These are phyloP conservation scores for Sylvicapra grimmia DNA, from an alignment of 2,113 vertebrate genomes.

Conservation along the genomic window DNA sequence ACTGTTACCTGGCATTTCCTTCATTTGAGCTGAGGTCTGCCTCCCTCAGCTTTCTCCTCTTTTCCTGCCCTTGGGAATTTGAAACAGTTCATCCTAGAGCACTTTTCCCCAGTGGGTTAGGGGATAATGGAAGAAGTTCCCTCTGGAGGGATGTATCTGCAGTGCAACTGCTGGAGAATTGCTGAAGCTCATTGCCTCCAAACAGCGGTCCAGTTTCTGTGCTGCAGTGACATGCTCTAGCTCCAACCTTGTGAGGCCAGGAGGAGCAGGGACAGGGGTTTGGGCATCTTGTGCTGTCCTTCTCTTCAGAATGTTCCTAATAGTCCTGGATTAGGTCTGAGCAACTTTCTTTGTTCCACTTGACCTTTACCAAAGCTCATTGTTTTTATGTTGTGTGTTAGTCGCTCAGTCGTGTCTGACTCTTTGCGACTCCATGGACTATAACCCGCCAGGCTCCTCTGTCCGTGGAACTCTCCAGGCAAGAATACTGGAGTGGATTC, in stretches of 20 bases:
- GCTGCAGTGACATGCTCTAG: too few relatives aligned
- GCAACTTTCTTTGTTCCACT: background rate
- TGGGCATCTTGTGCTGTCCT: background rate
- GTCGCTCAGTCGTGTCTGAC: fast-evolving
- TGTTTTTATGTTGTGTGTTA: background rate
- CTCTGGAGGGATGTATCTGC: background rate
- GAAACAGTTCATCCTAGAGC: background rate
- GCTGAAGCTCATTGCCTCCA: background rate
- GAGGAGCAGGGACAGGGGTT: background rate
- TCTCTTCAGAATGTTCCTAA: background rate
- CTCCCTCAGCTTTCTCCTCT: background rate
- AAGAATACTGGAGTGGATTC: background rate
- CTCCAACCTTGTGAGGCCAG: background rate
- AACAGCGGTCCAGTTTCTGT: background rate
- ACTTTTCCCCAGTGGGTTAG: background rate
- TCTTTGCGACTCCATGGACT: background rate
- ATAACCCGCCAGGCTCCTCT: background rate
- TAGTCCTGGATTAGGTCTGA: background rate
- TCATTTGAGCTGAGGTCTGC: background rate
- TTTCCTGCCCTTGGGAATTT: background rate
- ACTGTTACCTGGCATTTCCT: background rate
- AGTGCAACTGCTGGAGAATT: fast-evolving
- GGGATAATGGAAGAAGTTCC: background rate
- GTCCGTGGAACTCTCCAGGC: background rate
- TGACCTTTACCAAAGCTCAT: background rate